Evolutionary conservation across 2,888 invertebrate genomes (phyloP), one percentile per base, ranked within the genome.

Genomic region (Deroplatys truncata): DNA sequence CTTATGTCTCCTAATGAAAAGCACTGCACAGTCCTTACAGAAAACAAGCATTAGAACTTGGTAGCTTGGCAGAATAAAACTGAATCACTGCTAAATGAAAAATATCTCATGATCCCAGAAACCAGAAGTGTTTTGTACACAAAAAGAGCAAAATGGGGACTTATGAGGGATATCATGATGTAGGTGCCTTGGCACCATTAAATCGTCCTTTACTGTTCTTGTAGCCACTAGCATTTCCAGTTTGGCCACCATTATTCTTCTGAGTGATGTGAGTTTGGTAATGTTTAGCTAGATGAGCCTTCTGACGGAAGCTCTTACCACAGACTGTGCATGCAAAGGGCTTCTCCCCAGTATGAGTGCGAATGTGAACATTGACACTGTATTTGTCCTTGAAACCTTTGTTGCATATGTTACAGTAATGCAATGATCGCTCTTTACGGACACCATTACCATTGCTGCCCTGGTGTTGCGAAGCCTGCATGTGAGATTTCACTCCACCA

Each of bases 321-420:
- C 99, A 99, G 90, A 98, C 95, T 28, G 97, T 97, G 93, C 99
- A 99, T 82, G 97, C 96, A 93, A 99, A 99, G 0, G 99, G 99
- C 93, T 99, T 99, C 93, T 99, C 99, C 0, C 99, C 99, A 0
- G 99, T 99, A 93, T 99, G 99, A 43, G 99, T 99, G 92, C 99
- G 95, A 92, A 99, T 98, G 94, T 99, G 99, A 86, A 99, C 99
- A 93, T 99, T 99, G 89, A 99, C 98, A 91, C 99, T 98, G 95
- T 99, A 99, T 93, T 98, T 98, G 93, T 98, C 98, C 93, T 98
- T 98, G 94, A 98, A 98, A 8, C 98, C 98, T 93, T 98, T 98
- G 92, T 97, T 97, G 94, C 98, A 99, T 93, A 99, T 97, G 93
- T 97, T 96, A 95, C 99, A 96, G 94, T 98, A 97, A 94, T 99